Conservation (phyloP, 2,797 vertebrate genomes). For the Lepus townsendii region DNA sequence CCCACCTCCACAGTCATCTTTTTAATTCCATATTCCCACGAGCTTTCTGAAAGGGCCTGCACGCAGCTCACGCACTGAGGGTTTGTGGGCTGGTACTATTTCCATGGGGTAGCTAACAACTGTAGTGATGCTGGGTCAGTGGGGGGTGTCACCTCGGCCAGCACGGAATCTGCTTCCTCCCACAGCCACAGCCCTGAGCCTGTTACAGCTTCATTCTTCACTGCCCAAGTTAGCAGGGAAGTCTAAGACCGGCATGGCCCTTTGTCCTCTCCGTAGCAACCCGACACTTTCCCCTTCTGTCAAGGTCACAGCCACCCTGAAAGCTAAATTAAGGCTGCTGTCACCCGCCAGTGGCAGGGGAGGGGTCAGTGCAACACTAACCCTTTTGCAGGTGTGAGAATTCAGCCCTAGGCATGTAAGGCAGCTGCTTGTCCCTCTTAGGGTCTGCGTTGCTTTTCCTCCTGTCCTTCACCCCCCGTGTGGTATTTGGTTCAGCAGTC, state of each 20-base stretch:
- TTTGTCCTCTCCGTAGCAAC: background rate
- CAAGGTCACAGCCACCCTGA: background rate
- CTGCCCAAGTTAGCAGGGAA: background rate
- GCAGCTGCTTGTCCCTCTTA: background rate
- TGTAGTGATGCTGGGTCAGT: background rate
- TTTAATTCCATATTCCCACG: no score
- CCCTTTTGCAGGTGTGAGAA: background rate
- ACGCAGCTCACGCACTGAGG: background rate
- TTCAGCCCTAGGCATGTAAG: background rate
- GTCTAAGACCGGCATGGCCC: background rate
- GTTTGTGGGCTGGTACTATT: constrained; percentile 20
- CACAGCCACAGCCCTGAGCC: background rate
- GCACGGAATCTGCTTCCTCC: background rate
- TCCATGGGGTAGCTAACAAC: background rate
- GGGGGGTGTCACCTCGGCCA: background rate
- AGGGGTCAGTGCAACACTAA: background rate
- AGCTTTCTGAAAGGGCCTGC: no score
- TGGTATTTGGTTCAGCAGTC: background rate
- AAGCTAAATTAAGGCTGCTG: background rate
- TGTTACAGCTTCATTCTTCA: constrained; percentile 39
- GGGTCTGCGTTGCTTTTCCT: background rate
- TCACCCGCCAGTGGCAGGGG: background rate
- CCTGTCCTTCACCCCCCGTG: background rate
- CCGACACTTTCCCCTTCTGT: background rate
- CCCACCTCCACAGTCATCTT: no score